Evolutionary conservation across 2,113 vertebrate genomes (phyloP).

Genomic region (Rhynchopsitta pachyrhyncha): DNA sequence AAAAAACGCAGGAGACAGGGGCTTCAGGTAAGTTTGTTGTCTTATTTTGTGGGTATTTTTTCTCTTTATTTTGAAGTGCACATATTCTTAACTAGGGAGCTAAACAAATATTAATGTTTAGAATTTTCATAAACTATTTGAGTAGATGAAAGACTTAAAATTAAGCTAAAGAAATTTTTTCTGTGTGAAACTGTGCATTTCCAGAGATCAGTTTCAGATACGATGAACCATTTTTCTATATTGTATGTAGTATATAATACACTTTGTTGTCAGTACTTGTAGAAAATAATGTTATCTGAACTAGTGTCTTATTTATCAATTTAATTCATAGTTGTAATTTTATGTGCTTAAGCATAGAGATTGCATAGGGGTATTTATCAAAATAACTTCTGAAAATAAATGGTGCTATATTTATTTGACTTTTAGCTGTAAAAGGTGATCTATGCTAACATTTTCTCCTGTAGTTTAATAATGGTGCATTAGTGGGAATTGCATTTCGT

Average conservation of each 20-base stretch:
- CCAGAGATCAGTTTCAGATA: neutral
- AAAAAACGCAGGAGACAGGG: slow-evolving; percentile 80
- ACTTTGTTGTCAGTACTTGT: neutral
- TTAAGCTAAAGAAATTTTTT: neutral
- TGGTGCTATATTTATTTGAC: neutral
- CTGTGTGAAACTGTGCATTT: neutral
- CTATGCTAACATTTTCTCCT: neutral
- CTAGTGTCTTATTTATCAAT: neutral
- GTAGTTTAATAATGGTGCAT: neutral
- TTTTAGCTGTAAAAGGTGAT: neutral
- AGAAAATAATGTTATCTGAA: neutral
- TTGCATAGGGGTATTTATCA: neutral
- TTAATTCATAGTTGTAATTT: neutral
- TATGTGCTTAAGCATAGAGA: neutral
- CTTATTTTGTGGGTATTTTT: neutral
- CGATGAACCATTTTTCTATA: neutral
- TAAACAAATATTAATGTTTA: neutral
- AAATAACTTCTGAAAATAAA: neutral
- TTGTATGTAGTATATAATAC: neutral
- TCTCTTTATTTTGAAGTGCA: neutral
- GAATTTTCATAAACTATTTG: neutral
- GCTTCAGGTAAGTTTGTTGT: slow-evolving; percentile 76
- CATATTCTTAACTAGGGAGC: neutral
- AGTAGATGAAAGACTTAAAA: neutral
- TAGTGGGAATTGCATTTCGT: neutral